These are phyloP conservation scores for Macrochelys suwanniensis DNA, from an alignment of 2,797 vertebrate genomes.

Conservation along the genomic window DNA sequence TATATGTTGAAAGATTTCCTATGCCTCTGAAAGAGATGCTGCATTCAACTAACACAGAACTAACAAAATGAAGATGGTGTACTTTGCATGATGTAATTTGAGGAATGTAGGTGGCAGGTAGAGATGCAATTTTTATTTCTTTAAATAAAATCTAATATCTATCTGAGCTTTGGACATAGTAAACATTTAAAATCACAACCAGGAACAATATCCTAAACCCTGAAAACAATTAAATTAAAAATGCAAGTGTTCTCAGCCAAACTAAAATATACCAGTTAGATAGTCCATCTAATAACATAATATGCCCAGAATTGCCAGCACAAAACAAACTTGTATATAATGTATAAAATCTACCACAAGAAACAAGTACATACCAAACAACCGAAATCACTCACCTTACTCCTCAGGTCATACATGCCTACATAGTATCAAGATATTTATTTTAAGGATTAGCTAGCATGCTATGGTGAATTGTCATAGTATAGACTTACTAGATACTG, in stretches of 20 bases:
- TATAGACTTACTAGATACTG: background rate
- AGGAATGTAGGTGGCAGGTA: background rate
- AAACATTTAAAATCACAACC: background rate
- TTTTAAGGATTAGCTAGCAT: background rate
- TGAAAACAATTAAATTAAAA: background rate
- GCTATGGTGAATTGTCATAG: background rate
- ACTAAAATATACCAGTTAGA: background rate
- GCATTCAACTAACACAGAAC: background rate
- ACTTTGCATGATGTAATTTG: background rate
- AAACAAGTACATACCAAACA: background rate
- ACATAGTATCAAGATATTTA: background rate
- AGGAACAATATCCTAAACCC: background rate
- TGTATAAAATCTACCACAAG: background rate
- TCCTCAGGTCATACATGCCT: background rate
- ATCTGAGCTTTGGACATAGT: background rate
- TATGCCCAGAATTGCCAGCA: background rate
- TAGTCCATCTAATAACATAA: background rate
- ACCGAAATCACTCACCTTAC: background rate
- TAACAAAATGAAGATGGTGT: background rate
- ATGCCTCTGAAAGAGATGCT: background rate
- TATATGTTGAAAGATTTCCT: background rate
- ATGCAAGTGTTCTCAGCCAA: background rate
- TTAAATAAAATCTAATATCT: background rate
- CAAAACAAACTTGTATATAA: background rate
- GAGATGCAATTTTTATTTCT: background rate